Evolutionary conservation across 1,140 invertebrate species (phyloP).

Genomic region (Neelides sp.): DNA sequence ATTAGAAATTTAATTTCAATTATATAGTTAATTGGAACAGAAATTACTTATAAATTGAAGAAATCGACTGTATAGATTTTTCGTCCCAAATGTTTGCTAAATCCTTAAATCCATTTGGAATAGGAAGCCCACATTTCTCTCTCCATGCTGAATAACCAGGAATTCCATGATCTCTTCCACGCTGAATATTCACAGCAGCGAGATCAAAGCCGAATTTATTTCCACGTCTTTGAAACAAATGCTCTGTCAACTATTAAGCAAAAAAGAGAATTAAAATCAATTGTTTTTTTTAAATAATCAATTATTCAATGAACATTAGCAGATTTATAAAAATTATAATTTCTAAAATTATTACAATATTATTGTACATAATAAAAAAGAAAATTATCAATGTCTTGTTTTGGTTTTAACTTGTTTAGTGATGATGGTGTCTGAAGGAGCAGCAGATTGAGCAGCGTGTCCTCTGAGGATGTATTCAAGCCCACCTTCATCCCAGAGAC

Average conservation of each 20-base stretch:
- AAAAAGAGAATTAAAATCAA: constrained; percentile 19
- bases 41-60: constrained; percentile 49
- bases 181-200: constrained; percentile 71
- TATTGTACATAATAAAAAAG: too few species aligned
- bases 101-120: constrained; percentile 35
- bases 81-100: constrained; percentile 44
- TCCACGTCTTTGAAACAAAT: constrained; percentile 51
- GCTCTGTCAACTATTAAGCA: constrained; percentile 50
- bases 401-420: constrained; percentile 47
- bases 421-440: constrained; percentile 54
- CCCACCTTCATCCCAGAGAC: constrained; percentile 48
- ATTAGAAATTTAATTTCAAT: constrained; percentile 2
- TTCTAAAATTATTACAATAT: too few species aligned
- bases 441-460: constrained; percentile 50
- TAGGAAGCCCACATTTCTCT: constrained; percentile 49
- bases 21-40: constrained; percentile 1
- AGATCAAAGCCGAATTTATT: constrained; percentile 51
- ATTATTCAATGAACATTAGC: neutral
- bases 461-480: constrained; percentile 48
- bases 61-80: constrained; percentile 47
- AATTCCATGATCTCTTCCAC: constrained; percentile 77
- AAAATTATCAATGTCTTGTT: too few species aligned
- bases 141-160: constrained; percentile 64
- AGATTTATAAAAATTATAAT: too few species aligned
- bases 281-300: neutral